Evolutionary conservation across 2,888 invertebrate species (phyloP).

Genomic region (Caenorhabditis virilis): DNA sequence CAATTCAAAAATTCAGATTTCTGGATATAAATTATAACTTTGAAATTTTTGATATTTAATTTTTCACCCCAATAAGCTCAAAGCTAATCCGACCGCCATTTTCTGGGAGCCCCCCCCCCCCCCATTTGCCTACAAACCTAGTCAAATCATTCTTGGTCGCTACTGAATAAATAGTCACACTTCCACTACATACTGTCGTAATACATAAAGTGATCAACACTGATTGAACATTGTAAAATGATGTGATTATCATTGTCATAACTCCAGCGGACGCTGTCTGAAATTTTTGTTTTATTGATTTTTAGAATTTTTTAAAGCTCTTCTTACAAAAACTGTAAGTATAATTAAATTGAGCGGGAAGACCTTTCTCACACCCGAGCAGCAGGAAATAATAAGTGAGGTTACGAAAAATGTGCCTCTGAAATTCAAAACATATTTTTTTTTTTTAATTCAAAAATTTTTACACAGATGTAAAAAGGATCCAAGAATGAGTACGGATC

Average conservation of each 20-base stretch:
- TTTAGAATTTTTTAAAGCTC: not conserved
- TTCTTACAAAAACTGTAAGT: constrained; percentile 62
- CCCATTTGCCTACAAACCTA: constrained; percentile 12
- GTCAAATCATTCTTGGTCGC: constrained; percentile 64
- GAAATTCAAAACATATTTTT: constrained; percentile 3
- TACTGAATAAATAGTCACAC: constrained; percentile 62
- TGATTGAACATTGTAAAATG: constrained; percentile 51
- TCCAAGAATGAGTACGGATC: constrained; percentile 24
- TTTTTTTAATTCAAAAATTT: not conserved
- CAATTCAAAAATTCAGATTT: not conserved
- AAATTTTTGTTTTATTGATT: not conserved
- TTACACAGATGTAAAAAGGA: constrained; percentile 28
- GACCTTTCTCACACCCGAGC: constrained; percentile 69
- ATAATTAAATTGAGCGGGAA: constrained; percentile 71
- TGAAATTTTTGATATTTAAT: no score
- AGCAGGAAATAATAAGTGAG: constrained; percentile 71
- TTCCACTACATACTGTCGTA: constrained; percentile 55
- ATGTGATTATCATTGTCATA: constrained; percentile 61
- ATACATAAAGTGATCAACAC: constrained; percentile 59
- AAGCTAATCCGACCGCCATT: no score
- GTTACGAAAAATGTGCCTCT: constrained; percentile 70
- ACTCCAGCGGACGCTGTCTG: constrained; percentile 56
- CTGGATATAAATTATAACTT: no score
- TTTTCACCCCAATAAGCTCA: no score
- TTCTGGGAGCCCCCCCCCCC: no score